phyloP scores from a whole-genome alignment of 64 coral and sea anemone species.

The Platygyra sinensis region DNA sequence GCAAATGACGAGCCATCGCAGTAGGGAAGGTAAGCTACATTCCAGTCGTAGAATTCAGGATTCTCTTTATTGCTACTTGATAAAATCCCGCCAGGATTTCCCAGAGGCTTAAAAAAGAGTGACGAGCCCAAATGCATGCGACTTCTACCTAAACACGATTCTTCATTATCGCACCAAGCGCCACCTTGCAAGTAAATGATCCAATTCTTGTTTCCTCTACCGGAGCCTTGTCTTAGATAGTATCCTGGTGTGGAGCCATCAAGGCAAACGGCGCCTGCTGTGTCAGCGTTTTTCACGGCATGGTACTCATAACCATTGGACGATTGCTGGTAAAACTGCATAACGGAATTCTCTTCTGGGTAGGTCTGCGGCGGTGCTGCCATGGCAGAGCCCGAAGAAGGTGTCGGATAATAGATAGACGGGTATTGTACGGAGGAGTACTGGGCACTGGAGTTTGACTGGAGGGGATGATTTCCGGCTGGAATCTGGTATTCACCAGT shows the following conservation, averaged over 20 bases:
- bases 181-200: constrained; percentile 88
- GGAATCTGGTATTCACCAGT: neutral
- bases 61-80: constrained; percentile 65
- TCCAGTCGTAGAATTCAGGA: constrained; percentile 88
- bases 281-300: constrained; percentile 31
- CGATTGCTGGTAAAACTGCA: neutral
- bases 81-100: constrained; percentile 63
- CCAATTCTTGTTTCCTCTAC: constrained; percentile 65
- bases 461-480: neutral
- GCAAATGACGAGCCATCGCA: constrained; percentile 89
- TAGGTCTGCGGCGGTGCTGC: neutral
- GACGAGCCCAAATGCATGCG: constrained; percentile 71
- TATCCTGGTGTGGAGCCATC: constrained; percentile 80
- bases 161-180: constrained; percentile 74
- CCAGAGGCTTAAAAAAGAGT: constrained; percentile 48
- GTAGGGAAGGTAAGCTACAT: constrained; percentile 76
- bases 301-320: constrained; percentile 28
- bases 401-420: neutral
- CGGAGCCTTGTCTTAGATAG: constrained; percentile 63
- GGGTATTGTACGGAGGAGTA: constrained; percentile 1
- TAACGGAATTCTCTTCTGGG: neutral
- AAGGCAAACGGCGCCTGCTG: constrained; percentile 78
- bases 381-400: neutral
- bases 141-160: constrained; percentile 64
- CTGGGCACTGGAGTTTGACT: neutral